Evolutionary conservation across 2,113 vertebrate species (phyloP).

Genomic region (Psephotus haematonotus): DNA sequence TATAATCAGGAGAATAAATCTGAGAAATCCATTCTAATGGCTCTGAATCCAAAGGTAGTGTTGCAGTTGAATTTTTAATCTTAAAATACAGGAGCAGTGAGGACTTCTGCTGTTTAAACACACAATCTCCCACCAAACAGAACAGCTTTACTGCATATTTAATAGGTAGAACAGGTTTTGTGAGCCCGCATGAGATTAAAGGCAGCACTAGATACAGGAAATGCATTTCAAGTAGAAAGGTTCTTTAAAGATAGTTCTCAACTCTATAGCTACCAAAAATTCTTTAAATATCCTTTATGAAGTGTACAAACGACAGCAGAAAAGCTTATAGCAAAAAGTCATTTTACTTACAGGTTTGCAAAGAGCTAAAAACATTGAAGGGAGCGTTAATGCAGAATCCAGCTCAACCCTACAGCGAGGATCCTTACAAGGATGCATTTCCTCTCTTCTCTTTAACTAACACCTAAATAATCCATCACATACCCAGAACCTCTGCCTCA

Average conservation of each 20-base stretch:
- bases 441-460: background rate
- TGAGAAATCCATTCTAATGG: slow-evolving; percentile 35
- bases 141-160: slow-evolving; percentile 51
- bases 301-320: background rate
- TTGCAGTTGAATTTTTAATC: slow-evolving; percentile 44
- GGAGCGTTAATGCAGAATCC: background rate
- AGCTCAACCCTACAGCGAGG: background rate
- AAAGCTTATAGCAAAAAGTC: background rate
- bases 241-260: slow-evolving; percentile 5
- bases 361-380: background rate
- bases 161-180: slow-evolving; percentile 26
- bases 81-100: slow-evolving; percentile 21
- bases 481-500: background rate
- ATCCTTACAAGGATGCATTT: background rate
- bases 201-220: slow-evolving; percentile 7
- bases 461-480: background rate
- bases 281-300: background rate
- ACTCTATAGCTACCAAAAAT: background rate
- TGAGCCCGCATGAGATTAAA: slow-evolving; percentile 16
- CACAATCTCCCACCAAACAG: slow-evolving; percentile 37
- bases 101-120: slow-evolving; percentile 35
- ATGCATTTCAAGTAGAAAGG: slow-evolving; percentile 29
- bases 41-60: background rate
- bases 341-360: background rate
- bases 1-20: slow-evolving; percentile 60